phyloP scores from a whole-genome alignment of 2,113 vertebrate genomes.

The Helogale parvula region DNA sequence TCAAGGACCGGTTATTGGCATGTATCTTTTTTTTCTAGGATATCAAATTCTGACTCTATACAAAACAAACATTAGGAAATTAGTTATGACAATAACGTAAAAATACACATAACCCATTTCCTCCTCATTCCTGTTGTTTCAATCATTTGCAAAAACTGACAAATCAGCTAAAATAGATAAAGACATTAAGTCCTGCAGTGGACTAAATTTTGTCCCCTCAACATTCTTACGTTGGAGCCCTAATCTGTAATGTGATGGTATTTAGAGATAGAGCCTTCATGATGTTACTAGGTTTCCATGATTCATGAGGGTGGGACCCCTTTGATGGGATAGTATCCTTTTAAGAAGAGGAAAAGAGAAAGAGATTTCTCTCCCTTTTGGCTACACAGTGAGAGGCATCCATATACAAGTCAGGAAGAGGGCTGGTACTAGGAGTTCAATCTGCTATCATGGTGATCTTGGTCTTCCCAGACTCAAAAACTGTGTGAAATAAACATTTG shows the following conservation, averaged over 20 bases:
- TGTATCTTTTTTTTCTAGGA: neutral
- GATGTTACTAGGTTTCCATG: neutral
- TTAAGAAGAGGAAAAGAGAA: neutral
- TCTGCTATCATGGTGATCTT: neutral
- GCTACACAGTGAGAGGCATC: fast-evolving
- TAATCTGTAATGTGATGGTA: neutral
- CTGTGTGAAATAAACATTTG: neutral
- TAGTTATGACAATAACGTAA: neutral
- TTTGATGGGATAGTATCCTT: neutral
- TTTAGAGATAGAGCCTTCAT: neutral
- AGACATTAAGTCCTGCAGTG: neutral
- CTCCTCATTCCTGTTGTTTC: neutral
- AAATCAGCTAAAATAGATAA: neutral
- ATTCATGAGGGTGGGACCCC: neutral
- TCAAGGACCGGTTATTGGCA: neutral
- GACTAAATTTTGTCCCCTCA: neutral
- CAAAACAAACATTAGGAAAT: neutral
- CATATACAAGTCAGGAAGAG: neutral
- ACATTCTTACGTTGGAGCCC: neutral
- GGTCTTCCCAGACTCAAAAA: neutral
- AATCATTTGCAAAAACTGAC: neutral
- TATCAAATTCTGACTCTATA: neutral
- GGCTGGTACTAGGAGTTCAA: neutral
- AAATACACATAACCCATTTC: neutral
- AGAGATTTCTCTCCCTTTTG: fast-evolving